Percentiles rank a stretch among this genome's conserved stretches.
phyloP scores from a whole-genome alignment of 1,140 invertebrate genomes.

The Hyles euphorbiae region DNA sequence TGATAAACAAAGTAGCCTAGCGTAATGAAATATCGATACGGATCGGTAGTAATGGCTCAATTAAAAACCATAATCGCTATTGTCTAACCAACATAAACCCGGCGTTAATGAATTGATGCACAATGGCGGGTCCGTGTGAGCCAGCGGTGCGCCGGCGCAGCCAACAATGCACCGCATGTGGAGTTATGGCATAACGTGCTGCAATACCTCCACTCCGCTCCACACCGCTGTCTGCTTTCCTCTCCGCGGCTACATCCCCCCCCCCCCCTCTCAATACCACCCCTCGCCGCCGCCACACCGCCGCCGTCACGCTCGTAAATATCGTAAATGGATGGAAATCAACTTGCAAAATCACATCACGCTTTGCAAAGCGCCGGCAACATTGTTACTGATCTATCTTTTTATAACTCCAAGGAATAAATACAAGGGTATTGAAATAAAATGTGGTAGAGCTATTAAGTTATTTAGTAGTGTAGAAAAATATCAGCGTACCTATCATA shows the following conservation, averaged over 20 bases:
- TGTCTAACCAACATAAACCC: neutral
- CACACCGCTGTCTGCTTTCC: no score
- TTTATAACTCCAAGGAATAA: no score
- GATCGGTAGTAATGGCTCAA: no score
- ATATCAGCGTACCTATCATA: no score
- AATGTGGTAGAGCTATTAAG: no score
- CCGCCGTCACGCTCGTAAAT: neutral
- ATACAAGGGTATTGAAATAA: no score
- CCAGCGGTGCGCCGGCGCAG: constrained; percentile 11
- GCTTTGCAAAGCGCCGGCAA: constrained; percentile 1
- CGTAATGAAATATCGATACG: no score
- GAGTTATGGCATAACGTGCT: constrained; percentile 25
- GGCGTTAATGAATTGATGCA: constrained; percentile 29
- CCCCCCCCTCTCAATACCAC: no score
- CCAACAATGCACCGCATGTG: constrained; percentile 20
- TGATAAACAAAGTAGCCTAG: no score
- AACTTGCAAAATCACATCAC: neutral
- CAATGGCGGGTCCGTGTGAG: constrained; percentile 21
- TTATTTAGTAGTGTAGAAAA: no score
- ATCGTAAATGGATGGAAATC: constrained; percentile 8
- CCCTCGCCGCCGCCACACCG: neutral
- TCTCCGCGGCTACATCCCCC: no score
- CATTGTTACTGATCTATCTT: no score
- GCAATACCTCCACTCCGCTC: neutral
- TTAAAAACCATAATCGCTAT: neutral